Evolutionary conservation across 2,797 vertebrate species (phyloP), one percentile per base, ranked within the genome.

Genomic region (Trematomus bernacchii): DNA sequence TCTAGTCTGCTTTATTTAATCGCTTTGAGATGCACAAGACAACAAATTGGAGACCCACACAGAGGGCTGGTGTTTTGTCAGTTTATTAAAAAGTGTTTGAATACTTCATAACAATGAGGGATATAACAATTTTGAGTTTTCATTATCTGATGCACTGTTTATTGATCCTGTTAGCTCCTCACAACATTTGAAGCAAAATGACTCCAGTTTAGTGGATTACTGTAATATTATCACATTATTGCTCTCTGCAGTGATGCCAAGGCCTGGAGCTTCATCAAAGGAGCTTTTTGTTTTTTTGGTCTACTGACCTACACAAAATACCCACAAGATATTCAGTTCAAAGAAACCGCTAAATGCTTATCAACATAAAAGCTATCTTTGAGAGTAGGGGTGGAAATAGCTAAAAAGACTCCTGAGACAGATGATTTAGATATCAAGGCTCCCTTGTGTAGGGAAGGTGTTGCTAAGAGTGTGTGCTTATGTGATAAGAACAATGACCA

Each of bases 401-500:
- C 71, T 68, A 10, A 69, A 76, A 75, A 51, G 76, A 54, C 77
- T 67, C 47, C 21, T 54, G 66, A 77, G 79, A 70, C 50, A 51
- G 23, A 77, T 82, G 76, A 88, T 87, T 66, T 72, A 77, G 60
- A 84, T 72, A 84, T 67, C 53, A 50, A 64, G 10, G 62, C 59
- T 80, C 15, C 42, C 43, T 78, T 52, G 19, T 53, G 59, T 46
- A 10, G 14, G 42, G 30, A 62, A 73, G 6, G 30, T 51, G 48
- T 55, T 42, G 69, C 53, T 54, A 23, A 60, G 71, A 77, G 67
- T 88, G 85, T 75, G 69, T 77, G 8, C 33, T 83, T 53, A 27
- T 79, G 55, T 40, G 74, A 87, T 80, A 85, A 83, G 76, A 75
- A 62, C 64, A 73, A 43, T 83, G 79, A 80, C 82, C 81, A 75